A percentile compares a stretch with the other conserved stretches of the same genome.
phyloP scores from a whole-genome alignment of 2,888 invertebrate genomes.

The Eristalis pertinax region DNA sequence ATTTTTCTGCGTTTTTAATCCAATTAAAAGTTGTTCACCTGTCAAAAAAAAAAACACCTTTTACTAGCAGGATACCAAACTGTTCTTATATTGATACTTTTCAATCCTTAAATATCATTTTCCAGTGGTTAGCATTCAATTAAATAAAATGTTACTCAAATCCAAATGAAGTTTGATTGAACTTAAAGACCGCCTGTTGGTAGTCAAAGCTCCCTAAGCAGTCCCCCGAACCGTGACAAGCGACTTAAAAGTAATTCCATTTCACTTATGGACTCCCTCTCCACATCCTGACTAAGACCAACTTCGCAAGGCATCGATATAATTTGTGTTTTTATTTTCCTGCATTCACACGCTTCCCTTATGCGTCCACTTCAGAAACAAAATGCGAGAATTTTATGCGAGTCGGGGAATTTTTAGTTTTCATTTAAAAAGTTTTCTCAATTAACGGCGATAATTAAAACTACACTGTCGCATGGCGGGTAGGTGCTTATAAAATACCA shows the following conservation, averaged over 20 bases:
- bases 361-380: not conserved
- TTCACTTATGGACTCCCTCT: not conserved
- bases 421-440: conserved; percentile 62
- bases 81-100: no score
- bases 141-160: no score
- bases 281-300: not conserved
- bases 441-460: conserved; percentile 66
- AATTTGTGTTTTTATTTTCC: not conserved
- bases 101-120: no score
- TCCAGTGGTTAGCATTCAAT: no score
- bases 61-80: no score
- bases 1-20: no score
- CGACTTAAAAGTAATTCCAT: not conserved
- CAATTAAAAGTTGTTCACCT: no score
- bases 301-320: not conserved
- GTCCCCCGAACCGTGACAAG: not conserved
- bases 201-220: not conserved
- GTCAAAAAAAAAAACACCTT: no score
- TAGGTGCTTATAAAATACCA: conserved; percentile 51
- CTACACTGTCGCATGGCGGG: conserved; percentile 31
- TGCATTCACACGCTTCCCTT: not conserved
- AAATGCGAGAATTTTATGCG: conserved; percentile 42
- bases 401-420: conserved; percentile 53
- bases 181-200: no score
- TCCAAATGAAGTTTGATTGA: no score